Percentiles rank a stretch among this genome's conserved stretches.
Evolutionary conservation across 2,888 invertebrate genomes (phyloP).

Genomic region (Amblyteles armatorius): DNA sequence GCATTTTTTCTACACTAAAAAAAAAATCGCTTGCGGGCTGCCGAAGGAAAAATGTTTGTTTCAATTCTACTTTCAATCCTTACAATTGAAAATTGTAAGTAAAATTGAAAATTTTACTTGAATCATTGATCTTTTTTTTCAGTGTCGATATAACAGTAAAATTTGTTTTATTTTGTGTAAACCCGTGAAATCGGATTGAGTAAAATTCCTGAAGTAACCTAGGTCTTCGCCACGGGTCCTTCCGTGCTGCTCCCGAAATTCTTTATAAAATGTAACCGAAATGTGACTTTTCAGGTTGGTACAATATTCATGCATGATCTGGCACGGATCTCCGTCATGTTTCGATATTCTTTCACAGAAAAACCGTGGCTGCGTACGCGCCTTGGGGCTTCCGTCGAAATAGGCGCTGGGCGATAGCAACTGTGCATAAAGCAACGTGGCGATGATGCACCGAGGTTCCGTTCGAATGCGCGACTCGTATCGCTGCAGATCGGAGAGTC

Average conservation of each 20-base stretch:
- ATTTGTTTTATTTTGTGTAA: not conserved
- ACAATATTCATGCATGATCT: not conserved
- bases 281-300: not conserved
- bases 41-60: too few relatives aligned
- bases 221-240: too few relatives aligned
- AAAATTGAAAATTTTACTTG: too few relatives aligned
- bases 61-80: too few relatives aligned
- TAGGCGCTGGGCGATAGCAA: not conserved
- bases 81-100: too few relatives aligned
- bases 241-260: not conserved
- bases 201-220: not conserved
- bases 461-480: slow-evolving; percentile 63
- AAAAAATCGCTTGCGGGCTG: too few relatives aligned
- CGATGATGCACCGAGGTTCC: slow-evolving; percentile 31
- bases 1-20: not conserved
- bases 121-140: too few relatives aligned
- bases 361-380: not conserved
- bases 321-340: not conserved
- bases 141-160: not conserved
- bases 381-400: not conserved
- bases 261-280: not conserved
- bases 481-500: slow-evolving; percentile 60
- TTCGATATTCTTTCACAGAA: slow-evolving; percentile 9
- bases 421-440: slow-evolving; percentile 37
- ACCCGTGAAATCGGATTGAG: not conserved